A percentile compares a stretch with the other conserved stretches of the same genome.
Evolutionary conservation across 2,888 invertebrate genomes (phyloP).

Genomic region (Drosophila nigricruria): DNA sequence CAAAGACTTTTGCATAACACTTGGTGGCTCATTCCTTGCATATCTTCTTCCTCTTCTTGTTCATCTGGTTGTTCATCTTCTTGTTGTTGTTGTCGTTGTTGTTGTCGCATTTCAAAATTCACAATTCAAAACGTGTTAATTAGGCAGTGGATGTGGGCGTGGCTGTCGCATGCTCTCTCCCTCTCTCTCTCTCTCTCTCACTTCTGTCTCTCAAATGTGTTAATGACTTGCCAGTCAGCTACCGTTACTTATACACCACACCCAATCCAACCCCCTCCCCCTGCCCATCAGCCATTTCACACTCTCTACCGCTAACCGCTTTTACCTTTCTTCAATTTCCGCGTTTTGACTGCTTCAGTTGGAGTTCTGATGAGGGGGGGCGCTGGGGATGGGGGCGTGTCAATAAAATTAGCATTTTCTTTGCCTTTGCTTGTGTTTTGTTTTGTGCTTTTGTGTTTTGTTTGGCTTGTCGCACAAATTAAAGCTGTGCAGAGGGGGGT

Average conservation of each 20-base stretch:
- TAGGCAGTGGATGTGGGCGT: constrained; percentile 65
- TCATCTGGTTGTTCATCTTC: constrained; percentile 26
- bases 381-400: constrained; percentile 59
- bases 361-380: not conserved
- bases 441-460: constrained; percentile 46
- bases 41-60: constrained; percentile 1
- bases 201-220: constrained; percentile 66
- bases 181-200: not conserved
- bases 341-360: constrained; percentile 29
- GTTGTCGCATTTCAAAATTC: constrained; percentile 75
- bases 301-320: constrained; percentile 41
- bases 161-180: not conserved
- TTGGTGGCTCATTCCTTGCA: constrained; percentile 24
- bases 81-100: constrained; percentile 50
- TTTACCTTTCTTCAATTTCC: constrained; percentile 68
- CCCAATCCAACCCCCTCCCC: not conserved
- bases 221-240: constrained; percentile 67
- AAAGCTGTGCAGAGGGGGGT: constrained; percentile 45
- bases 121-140: constrained; percentile 81
- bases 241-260: constrained; percentile 20
- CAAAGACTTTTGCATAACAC: constrained; percentile 71
- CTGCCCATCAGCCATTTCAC: not conserved
- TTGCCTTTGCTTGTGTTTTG: constrained; percentile 61
- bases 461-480: constrained; percentile 74
- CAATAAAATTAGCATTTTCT: constrained; percentile 81